A percentile compares a stretch with the other conserved stretches of the same genome.
Evolutionary conservation across 2,888 invertebrate species (phyloP).

Genomic region (Drosophila infuscata): DNA sequence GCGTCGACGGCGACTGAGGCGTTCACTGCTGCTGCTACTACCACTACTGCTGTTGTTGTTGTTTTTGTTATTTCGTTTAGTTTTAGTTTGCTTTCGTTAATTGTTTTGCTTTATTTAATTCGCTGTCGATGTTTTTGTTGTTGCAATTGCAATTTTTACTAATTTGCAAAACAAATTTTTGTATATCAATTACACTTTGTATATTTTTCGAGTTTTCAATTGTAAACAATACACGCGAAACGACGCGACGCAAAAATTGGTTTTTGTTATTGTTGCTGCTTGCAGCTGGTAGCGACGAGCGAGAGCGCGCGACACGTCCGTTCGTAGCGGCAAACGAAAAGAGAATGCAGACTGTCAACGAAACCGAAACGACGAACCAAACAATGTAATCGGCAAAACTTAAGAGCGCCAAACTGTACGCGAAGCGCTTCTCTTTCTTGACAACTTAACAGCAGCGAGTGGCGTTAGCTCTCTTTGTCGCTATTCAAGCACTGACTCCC

Average conservation of each 20-base stretch:
- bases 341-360: conserved; percentile 55
- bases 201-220: conserved; percentile 14
- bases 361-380: conserved; percentile 40
- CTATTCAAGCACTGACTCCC: background rate
- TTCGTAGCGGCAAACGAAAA: conserved; percentile 59
- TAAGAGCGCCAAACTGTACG: conserved; percentile 25
- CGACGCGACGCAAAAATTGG: conserved; percentile 53
- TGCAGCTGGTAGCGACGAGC: conserved; percentile 45
- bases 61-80: conserved; percentile 40
- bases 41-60: conserved; percentile 26
- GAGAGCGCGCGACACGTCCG: conserved; percentile 64
- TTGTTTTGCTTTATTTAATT: conserved; percentile 20
- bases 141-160: conserved; percentile 31
- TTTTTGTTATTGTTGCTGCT: conserved; percentile 54
- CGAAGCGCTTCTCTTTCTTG: conserved; percentile 19
- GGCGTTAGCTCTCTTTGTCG: background rate
- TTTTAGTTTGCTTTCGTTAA: conserved; percentile 27
- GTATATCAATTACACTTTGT: conserved; percentile 18
- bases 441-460: conserved; percentile 2
- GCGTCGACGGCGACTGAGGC: conserved; percentile 50
- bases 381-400: background rate
- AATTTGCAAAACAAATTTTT: conserved; percentile 26
- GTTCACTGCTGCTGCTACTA: conserved; percentile 17
- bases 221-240: conserved; percentile 45
- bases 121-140: conserved; percentile 33